These are phyloP conservation scores for Archilochus colubris DNA, from an alignment of 2,113 vertebrate species.

Conservation along the genomic window DNA sequence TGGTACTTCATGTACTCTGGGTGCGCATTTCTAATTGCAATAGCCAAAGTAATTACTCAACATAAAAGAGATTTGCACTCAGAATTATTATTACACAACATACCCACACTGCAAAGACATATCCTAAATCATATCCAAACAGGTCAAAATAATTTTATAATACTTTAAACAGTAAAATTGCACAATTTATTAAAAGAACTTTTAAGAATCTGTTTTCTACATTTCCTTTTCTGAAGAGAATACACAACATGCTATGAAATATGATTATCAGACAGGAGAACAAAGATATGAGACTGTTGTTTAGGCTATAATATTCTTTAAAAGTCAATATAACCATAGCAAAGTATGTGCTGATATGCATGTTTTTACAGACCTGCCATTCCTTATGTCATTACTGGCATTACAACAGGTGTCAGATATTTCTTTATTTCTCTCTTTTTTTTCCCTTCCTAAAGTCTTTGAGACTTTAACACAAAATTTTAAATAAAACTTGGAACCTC, in stretches of 20 bases:
- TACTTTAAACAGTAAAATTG: neutral
- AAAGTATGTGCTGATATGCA: neutral
- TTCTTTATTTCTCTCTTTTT: too few species aligned
- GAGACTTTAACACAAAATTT: neutral
- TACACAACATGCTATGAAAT: neutral
- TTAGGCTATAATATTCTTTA: neutral
- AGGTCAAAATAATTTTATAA: neutral
- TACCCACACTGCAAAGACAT: neutral
- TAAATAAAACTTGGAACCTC: neutral
- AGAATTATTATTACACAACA: neutral
- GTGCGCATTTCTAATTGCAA: neutral
- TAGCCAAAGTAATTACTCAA: neutral
- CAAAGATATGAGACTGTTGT: neutral
- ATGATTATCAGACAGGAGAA: neutral
- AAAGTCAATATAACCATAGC: neutral
- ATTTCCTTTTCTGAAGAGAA: neutral
- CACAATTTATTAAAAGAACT: neutral
- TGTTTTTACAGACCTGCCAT: neutral
- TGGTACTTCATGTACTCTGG: neutral
- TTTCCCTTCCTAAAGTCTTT: neutral
- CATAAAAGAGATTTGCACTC: neutral
- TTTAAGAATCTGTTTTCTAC: neutral
- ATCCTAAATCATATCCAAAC: neutral
- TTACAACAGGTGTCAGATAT: neutral
- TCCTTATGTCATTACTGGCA: neutral